A percentile compares a stretch with the other conserved stretches of the same genome.
These are phyloP conservation scores for Sardina pilchardus DNA, from an alignment of 2,113 vertebrate genomes.

Conservation along the genomic window DNA sequence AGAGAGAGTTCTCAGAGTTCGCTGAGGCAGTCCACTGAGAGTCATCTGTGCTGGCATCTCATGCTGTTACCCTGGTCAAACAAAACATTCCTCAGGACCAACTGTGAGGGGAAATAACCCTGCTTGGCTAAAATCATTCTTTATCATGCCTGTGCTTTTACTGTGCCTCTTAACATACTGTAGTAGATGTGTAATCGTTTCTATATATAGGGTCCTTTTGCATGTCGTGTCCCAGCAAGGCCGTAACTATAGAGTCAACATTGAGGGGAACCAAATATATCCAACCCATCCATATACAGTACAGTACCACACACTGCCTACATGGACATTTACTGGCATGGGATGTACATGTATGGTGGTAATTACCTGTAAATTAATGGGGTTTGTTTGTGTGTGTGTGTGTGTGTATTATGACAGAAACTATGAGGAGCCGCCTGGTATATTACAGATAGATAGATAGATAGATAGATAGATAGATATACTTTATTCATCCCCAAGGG, in stretches of 20 bases:
- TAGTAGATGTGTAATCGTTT: not conserved
- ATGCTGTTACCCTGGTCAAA: slow-evolving; percentile 2
- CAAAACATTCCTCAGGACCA: not conserved
- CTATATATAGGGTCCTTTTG: not conserved
- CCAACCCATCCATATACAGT: too few relatives aligned
- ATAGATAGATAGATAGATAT: too few relatives aligned
- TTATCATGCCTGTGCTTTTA: not conserved
- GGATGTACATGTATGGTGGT: too few relatives aligned
- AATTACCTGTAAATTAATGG: not conserved
- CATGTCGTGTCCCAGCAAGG: too few relatives aligned
- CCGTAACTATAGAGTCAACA: too few relatives aligned
- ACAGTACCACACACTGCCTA: too few relatives aligned
- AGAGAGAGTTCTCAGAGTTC: not conserved
- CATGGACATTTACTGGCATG: too few relatives aligned
- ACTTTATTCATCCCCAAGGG: too few relatives aligned
- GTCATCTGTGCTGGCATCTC: slow-evolving; percentile 24
- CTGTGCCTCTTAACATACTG: not conserved
- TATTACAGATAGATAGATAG: too few relatives aligned
- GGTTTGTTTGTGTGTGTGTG: not conserved
- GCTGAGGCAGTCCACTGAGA: not conserved
- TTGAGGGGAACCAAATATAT: too few relatives aligned
- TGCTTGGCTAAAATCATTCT: not conserved
- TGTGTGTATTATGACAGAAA: not conserved
- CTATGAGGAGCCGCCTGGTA: too few relatives aligned
- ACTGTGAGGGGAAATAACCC: not conserved